Conservation (phyloP, 2,888 invertebrate species). For the Trissolcus brochymenae region DNA sequence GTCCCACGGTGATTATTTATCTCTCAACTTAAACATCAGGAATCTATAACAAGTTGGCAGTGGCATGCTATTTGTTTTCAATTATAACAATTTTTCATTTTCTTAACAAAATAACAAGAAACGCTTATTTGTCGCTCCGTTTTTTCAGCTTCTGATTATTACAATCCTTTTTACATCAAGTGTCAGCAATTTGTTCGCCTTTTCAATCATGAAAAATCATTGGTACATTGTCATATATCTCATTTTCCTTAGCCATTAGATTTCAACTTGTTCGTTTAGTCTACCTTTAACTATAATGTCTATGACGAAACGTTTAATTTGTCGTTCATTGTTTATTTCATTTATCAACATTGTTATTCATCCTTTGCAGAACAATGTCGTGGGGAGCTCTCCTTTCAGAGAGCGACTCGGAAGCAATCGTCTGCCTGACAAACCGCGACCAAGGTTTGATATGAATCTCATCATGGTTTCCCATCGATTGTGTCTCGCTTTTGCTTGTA, state of each 20-base stretch:
- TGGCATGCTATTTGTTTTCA: constrained; percentile 47
- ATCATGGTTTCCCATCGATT: too few relatives aligned
- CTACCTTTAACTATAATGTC: too few relatives aligned
- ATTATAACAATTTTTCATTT: background rate
- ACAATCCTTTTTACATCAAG: too few relatives aligned
- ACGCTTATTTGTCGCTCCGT: constrained; percentile 49
- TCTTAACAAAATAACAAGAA: constrained; percentile 60
- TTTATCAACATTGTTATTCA: constrained; percentile 59
- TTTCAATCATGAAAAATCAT: too few relatives aligned
- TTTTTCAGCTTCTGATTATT: too few relatives aligned
- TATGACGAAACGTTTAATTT: too few relatives aligned
- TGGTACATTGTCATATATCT: too few relatives aligned
- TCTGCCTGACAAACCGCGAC: constrained; percentile 87
- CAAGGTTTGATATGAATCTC: constrained; percentile 82
- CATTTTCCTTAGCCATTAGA: background rate
- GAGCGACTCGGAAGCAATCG: constrained; percentile 93
- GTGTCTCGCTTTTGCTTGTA: too few relatives aligned
- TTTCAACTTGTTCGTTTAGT: background rate
- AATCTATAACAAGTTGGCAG: constrained; percentile 13
- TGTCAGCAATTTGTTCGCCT: too few relatives aligned
- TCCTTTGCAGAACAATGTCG: constrained; percentile 79
- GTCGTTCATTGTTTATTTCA: constrained; percentile 18
- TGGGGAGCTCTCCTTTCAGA: constrained; percentile 88
- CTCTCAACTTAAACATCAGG: background rate
- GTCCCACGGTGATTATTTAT: background rate